A percentile compares a stretch with the other conserved stretches of the same genome.
Evolutionary conservation across 2,888 invertebrate species (phyloP).

Genomic region (Apotomis turbidana): DNA sequence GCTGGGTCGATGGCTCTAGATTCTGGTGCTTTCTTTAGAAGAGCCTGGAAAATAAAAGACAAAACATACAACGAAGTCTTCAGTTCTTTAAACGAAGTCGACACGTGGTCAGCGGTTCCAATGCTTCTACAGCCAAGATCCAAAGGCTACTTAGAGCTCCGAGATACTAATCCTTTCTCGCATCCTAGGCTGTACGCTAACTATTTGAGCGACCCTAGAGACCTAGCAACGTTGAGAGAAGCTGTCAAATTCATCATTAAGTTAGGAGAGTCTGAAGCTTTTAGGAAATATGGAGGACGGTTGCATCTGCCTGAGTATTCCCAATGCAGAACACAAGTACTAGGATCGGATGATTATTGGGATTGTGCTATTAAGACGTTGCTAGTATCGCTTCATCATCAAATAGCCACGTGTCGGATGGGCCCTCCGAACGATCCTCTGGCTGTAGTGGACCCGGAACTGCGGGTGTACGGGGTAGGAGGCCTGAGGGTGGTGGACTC

Average conservation of each 20-base stretch:
- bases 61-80: constrained; percentile 83
- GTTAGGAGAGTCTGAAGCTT: constrained; percentile 83
- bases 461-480: constrained; percentile 86
- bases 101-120: constrained; percentile 86
- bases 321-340: constrained; percentile 75
- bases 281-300: constrained; percentile 82
- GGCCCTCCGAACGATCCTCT: constrained; percentile 85
- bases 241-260: constrained; percentile 85
- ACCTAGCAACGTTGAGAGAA: constrained; percentile 83
- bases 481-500: constrained; percentile 87
- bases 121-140: constrained; percentile 90
- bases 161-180: constrained; percentile 88
- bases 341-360: constrained; percentile 87
- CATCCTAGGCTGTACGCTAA: constrained; percentile 91
- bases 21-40: constrained; percentile 77
- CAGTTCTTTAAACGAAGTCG: constrained; percentile 79
- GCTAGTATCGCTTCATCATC: constrained; percentile 84
- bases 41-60: constrained; percentile 83
- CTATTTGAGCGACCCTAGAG: constrained; percentile 87
- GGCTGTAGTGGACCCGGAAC: constrained; percentile 86
- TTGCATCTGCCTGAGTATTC: constrained; percentile 81
- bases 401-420: constrained; percentile 88
- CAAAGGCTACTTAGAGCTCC: constrained; percentile 87
- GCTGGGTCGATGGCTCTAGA: constrained; percentile 86
- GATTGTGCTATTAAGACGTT: constrained; percentile 86